Evolutionary conservation across 2,797 vertebrate genomes (phyloP).

Genomic region (Propithecus deckenii): DNA sequence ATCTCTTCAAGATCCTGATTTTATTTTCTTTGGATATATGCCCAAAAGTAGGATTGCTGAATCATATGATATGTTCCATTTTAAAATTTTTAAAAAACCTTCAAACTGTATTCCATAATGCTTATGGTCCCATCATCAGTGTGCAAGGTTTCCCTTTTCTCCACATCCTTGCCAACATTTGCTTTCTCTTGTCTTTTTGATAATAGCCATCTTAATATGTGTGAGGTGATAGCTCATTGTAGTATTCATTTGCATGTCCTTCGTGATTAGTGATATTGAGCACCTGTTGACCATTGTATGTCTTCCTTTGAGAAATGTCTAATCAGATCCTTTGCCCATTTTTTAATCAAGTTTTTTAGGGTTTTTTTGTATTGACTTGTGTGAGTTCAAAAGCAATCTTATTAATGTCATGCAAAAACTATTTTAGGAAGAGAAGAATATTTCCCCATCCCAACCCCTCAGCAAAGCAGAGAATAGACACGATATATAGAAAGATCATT

Average conservation of each 20-base stretch:
- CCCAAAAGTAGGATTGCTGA: background rate
- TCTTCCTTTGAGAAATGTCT: background rate
- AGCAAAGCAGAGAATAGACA: background rate
- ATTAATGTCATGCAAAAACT: background rate
- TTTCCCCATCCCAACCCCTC: background rate
- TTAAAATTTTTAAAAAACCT: background rate
- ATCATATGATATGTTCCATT: background rate
- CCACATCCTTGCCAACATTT: background rate
- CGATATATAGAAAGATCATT: background rate
- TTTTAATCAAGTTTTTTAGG: background rate
- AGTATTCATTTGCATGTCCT: background rate
- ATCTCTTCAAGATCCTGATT: background rate
- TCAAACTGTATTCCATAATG: background rate
- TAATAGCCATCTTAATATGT: background rate
- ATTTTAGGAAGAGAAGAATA: background rate
- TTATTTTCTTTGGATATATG: background rate
- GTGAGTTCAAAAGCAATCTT: background rate
- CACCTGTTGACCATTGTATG: background rate
- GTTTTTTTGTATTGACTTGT: background rate
- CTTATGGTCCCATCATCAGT: background rate
- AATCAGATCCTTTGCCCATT: background rate
- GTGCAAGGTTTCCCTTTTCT: background rate
- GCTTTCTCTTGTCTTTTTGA: background rate
- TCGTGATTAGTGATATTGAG: background rate
- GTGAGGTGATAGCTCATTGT: background rate